Evolutionary conservation across 1,140 invertebrate genomes (phyloP).

Genomic region (Aphelinus certus): DNA sequence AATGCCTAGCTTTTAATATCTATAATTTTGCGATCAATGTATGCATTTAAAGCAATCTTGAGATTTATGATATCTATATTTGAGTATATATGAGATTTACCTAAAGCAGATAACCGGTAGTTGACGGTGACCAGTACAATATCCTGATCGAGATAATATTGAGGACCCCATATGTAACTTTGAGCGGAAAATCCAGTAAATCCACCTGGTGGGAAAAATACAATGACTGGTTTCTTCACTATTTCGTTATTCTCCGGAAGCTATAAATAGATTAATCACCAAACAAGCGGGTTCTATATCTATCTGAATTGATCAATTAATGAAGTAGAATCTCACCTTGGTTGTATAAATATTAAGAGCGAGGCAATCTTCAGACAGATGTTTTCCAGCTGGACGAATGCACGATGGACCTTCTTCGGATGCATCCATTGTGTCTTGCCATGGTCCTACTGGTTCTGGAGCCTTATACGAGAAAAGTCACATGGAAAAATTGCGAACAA

Average conservation of each 20-base stretch:
- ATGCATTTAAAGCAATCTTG: too few relatives aligned
- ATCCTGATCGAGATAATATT: constrained; percentile 72
- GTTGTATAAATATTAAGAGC: constrained; percentile 31
- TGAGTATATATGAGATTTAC: constrained; percentile 46
- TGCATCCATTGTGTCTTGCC: constrained; percentile 50
- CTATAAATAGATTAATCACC: neutral
- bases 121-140: constrained; percentile 77
- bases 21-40: too few relatives aligned
- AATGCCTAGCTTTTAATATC: too few relatives aligned
- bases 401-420: constrained; percentile 44
- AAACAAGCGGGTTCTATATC: too few relatives aligned
- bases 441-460: constrained; percentile 61
- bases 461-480: neutral
- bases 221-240: constrained; percentile 54
- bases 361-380: constrained; percentile 28
- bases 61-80: too few relatives aligned
- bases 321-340: constrained; percentile 16
- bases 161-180: constrained; percentile 67
- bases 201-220: constrained; percentile 67
- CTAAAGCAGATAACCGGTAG: constrained; percentile 50
- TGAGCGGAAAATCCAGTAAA: constrained; percentile 66
- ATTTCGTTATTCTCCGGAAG: neutral
- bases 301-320: neutral
- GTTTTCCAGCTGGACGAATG: constrained; percentile 18
- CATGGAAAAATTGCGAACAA: too few relatives aligned